Conservation (phyloP, 2,113 vertebrate species). For the Alaudala cheleensis region DNA sequence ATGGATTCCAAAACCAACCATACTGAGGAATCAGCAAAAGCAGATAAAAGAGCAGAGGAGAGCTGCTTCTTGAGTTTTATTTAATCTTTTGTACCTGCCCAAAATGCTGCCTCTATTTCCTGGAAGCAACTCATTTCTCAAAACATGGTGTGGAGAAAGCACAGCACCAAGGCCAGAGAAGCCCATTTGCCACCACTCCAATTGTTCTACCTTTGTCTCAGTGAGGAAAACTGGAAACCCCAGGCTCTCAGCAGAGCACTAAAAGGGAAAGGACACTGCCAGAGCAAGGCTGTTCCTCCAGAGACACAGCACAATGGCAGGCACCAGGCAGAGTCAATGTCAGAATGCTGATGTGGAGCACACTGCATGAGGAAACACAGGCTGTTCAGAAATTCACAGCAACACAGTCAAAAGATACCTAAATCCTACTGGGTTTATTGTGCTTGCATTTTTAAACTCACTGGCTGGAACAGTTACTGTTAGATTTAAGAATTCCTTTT, state of each 20-base stretch:
- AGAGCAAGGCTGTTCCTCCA: neutral
- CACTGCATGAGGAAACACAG: neutral
- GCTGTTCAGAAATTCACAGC: neutral
- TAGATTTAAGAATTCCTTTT: neutral
- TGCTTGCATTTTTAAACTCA: neutral
- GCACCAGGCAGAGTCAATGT: neutral
- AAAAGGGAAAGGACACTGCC: neutral
- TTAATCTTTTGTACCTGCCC: neutral
- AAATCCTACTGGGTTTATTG: neutral
- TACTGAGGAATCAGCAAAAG: neutral
- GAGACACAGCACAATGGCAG: neutral
- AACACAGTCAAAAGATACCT: neutral
- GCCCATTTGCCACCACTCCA: neutral
- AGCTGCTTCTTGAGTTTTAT: neutral
- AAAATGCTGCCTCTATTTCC: neutral
- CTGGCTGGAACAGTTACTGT: neutral
- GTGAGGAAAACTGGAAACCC: fast-evolving
- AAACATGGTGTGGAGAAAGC: neutral
- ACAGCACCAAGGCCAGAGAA: neutral
- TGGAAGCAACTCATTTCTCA: neutral
- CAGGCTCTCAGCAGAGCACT: neutral
- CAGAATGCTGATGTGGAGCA: neutral
- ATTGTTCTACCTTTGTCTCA: neutral
- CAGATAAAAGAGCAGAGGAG: neutral
- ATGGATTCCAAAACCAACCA: neutral